A percentile compares a stretch with the other conserved stretches of the same genome.
These are phyloP conservation scores for Paraescarpia echinospica DNA, from an alignment of 1,140 invertebrate genomes.

Conservation along the genomic window DNA sequence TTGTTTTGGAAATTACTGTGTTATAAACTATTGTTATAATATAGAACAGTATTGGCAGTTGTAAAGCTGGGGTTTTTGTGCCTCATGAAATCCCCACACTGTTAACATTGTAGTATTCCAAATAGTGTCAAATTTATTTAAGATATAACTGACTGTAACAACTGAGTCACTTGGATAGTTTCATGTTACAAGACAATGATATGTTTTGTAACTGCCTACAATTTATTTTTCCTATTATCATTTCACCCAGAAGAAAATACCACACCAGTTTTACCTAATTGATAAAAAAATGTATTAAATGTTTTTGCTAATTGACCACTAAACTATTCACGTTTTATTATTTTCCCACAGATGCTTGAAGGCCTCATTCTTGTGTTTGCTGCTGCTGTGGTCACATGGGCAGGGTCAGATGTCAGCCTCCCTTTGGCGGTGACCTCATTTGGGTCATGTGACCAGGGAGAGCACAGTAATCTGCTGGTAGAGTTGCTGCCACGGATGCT, in stretches of 20 bases:
- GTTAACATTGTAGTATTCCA: too few relatives aligned
- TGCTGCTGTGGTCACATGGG: slow-evolving; percentile 3
- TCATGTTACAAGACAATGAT: too few relatives aligned
- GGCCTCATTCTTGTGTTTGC: neutral
- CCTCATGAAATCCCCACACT: too few relatives aligned
- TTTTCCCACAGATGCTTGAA: neutral
- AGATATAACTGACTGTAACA: too few relatives aligned
- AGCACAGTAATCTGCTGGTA: neutral
- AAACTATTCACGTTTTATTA: neutral
- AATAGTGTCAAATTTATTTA: too few relatives aligned
- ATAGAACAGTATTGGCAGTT: too few relatives aligned
- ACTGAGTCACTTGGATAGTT: too few relatives aligned
- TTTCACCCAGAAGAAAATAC: neutral
- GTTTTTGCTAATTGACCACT: neutral
- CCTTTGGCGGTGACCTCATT: neutral
- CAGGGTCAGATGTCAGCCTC: neutral
- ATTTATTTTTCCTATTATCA: too few relatives aligned
- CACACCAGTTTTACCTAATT: neutral
- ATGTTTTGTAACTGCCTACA: too few relatives aligned
- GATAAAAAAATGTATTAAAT: neutral
- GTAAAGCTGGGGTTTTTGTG: too few relatives aligned
- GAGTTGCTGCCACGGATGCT: neutral
- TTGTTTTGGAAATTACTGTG: too few relatives aligned
- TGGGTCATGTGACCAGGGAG: neutral
- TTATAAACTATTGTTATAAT: too few relatives aligned